A percentile compares a stretch with the other conserved stretches of the same genome.
phyloP scores from a whole-genome alignment of 2,888 invertebrate genomes.

The Campoletis raptor region DNA sequence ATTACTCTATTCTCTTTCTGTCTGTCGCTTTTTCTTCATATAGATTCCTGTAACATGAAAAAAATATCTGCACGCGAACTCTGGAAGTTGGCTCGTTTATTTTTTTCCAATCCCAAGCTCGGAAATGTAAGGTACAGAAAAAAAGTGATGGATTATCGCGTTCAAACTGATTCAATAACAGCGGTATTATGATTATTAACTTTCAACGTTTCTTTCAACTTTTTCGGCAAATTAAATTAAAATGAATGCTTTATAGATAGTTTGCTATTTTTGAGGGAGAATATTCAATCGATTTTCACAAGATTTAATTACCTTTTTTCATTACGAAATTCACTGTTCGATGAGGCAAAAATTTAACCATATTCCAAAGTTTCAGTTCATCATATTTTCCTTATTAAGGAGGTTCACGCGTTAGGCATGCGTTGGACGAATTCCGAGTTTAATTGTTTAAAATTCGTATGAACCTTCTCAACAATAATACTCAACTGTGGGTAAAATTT shows the following conservation, averaged over 20 bases:
- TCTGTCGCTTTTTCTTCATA: neutral
- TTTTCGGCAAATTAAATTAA: neutral
- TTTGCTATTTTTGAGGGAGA: neutral
- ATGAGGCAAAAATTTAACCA: neutral
- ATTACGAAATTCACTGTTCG: neutral
- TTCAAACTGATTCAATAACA: neutral
- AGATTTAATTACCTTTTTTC: neutral
- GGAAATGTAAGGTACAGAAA: neutral
- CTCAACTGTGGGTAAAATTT: no score
- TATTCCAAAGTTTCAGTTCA: neutral
- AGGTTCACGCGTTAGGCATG: no score
- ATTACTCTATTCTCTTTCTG: neutral
- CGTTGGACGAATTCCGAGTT: no score
- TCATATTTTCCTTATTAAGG: neutral
- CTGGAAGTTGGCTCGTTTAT: neutral
- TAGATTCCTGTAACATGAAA: neutral
- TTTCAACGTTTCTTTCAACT: conserved; percentile 10
- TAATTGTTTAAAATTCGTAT: no score
- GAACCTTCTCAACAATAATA: no score
- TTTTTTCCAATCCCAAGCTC: conserved; percentile 1
- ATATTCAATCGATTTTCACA: neutral
- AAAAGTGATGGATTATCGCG: neutral
- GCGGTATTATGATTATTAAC: neutral
- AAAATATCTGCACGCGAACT: neutral
- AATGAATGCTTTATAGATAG: neutral